phyloP scores from a whole-genome alignment of 1,140 invertebrate species.

The Euura lappo region DNA sequence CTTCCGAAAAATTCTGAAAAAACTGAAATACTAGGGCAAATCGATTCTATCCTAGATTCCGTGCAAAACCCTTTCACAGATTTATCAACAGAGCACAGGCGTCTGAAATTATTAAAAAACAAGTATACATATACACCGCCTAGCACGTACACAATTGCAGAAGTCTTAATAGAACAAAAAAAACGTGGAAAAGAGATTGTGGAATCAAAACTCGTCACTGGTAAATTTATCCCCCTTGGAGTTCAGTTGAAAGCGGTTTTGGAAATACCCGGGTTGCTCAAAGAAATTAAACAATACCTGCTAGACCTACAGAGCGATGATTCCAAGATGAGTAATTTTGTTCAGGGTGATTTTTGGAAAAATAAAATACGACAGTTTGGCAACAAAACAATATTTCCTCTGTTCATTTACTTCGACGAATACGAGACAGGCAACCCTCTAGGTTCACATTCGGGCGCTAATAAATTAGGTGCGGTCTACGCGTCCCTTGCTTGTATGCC shows the following conservation, averaged over 20 bases:
- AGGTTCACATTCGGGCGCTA: slow-evolving; percentile 16
- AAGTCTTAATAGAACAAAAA: not conserved
- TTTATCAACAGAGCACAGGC: too few relatives aligned
- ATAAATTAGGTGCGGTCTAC: slow-evolving; percentile 27
- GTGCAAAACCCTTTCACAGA: too few relatives aligned
- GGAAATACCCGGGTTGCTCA: too few relatives aligned
- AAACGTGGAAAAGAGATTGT: not conserved
- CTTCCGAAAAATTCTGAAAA: slow-evolving; percentile 9
- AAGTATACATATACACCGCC: too few relatives aligned
- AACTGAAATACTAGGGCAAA: too few relatives aligned
- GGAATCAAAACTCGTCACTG: not conserved
- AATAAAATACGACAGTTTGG: not conserved
- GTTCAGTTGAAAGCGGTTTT: slow-evolving; percentile 12
- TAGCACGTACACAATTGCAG: too few relatives aligned
- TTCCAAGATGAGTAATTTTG: slow-evolving; percentile 11
- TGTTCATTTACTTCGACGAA: slow-evolving; percentile 15
- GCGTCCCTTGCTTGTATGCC: slow-evolving; percentile 21
- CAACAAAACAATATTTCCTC: slow-evolving; percentile 17
- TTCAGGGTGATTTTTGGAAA: slow-evolving; percentile 18
- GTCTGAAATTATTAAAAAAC: too few relatives aligned
- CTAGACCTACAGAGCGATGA: not conserved
- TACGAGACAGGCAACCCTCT: slow-evolving; percentile 15
- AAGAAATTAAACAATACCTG: not conserved
- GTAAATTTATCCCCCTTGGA: slow-evolving; percentile 9
- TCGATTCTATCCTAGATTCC: too few relatives aligned